These are phyloP conservation scores for Cardiocondyla obscurior DNA, from an alignment of 1,140 invertebrate genomes.

Conservation along the genomic window DNA sequence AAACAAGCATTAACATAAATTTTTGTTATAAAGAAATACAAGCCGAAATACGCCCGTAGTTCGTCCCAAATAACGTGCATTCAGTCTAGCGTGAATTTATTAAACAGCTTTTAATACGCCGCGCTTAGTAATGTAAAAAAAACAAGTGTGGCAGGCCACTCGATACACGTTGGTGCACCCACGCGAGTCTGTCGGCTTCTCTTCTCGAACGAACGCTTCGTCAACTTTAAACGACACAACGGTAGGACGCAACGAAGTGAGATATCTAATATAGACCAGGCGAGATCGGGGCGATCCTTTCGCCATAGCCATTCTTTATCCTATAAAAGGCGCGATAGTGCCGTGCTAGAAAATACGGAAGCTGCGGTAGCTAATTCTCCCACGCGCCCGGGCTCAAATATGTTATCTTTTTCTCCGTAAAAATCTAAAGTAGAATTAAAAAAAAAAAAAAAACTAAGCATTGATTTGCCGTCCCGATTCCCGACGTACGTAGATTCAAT, in stretches of 20 bases:
- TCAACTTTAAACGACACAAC: slow-evolving; percentile 6
- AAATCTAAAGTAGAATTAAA: neutral
- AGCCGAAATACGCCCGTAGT: slow-evolving; percentile 48
- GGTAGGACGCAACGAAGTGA: slow-evolving; percentile 62
- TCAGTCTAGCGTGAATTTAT: slow-evolving; percentile 63
- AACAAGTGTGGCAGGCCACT: slow-evolving; percentile 62
- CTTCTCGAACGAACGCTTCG: slow-evolving; percentile 23
- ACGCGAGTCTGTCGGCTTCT: slow-evolving; percentile 32
- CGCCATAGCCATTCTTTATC: slow-evolving; percentile 56
- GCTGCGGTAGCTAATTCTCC: slow-evolving; percentile 54
- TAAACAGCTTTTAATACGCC: slow-evolving; percentile 63
- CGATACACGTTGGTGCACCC: slow-evolving; percentile 63
- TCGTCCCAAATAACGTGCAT: slow-evolving; percentile 27
- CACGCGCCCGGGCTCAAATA: slow-evolving; percentile 54
- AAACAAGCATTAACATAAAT: neutral
- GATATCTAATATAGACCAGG: slow-evolving; percentile 69
- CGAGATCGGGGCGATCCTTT: slow-evolving; percentile 65
- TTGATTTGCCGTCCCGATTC: no score
- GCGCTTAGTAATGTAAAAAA: slow-evolving; percentile 65
- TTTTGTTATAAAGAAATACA: neutral
- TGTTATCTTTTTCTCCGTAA: slow-evolving; percentile 3
- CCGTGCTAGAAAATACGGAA: slow-evolving; percentile 60
- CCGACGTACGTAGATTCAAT: no score
- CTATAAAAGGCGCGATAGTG: slow-evolving; percentile 65
- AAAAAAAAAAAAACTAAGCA: neutral